Evolutionary conservation across 2,888 invertebrate species (phyloP), one percentile per base, ranked within the genome.

Genomic region (Lithosia quadra): DNA sequence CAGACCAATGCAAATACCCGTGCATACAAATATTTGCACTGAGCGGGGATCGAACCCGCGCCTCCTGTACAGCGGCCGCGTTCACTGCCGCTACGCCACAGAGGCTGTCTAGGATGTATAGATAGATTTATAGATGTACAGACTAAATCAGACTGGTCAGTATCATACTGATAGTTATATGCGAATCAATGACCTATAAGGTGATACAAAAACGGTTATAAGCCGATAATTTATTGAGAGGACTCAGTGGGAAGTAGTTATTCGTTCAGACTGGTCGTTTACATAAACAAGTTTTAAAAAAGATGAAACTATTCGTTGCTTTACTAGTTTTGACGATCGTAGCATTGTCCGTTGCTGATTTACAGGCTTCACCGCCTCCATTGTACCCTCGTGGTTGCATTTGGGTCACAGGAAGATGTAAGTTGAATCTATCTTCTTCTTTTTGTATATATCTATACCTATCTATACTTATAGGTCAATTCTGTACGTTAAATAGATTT

Each of bases 321-420:
- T 71, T 77, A 11, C 68, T 81, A 69, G 67, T 83, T 53, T 55
- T 85, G 59, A 68, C 70, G 2, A 9, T 85, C 1, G 77, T 85
- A 24, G 82, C 78, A 0, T 67, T 84, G 56, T 72, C 80, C 0
- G 28, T 80, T 18, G 80, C 81, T n/a, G n/a, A n/a, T n/a, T n/a
- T n/a, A n/a, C 0, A 81, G 72, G 0, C n/a, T n/a, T 77, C 81
- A 0, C 66, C 67, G 0, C 22, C 1, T 1, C 0, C 33, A 0
- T 5, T n/a, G n/a, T 0, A 67, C 28, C 69, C 85, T 0, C 75
- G 88, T 5, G 91, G 91, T 0, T 91, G 91, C 39, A 84, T 84
- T 13, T 91, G 86, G 28, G 68, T 83, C 7, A 1, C 75, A 22
- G 90, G 90, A 22, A 80, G 13, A 78, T 91, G 91, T 91, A 73